Evolutionary conservation across 2,113 vertebrate genomes (phyloP).

Genomic region (Gambusia affinis): DNA sequence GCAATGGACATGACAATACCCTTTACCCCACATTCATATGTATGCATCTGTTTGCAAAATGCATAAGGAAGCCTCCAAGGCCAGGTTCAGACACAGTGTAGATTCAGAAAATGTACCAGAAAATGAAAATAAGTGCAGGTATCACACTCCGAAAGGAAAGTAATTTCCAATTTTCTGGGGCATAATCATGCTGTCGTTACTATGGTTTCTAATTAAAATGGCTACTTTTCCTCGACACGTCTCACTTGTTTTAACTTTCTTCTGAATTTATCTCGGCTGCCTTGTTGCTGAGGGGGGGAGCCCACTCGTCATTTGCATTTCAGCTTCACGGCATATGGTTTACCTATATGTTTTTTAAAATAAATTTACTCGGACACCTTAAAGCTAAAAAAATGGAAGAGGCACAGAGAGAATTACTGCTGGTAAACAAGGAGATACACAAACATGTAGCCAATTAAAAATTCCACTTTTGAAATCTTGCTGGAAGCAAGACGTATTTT

Average conservation of each 20-base stretch:
- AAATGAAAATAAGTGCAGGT: constrained; percentile 11
- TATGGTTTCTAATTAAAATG: neutral
- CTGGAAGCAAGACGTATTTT: neutral
- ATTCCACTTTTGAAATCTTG: neutral
- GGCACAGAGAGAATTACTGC: constrained; percentile 12
- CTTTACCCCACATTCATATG: constrained; percentile 62
- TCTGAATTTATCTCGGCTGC: constrained; percentile 2
- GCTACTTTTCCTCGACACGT: neutral
- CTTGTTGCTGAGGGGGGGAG: neutral
- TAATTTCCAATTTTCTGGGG: constrained; percentile 9
- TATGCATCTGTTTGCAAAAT: constrained; percentile 23
- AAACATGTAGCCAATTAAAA: constrained; percentile 13
- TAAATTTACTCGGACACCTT: constrained; percentile 5
- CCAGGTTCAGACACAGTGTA: constrained; percentile 3
- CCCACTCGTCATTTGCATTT: constrained; percentile 1
- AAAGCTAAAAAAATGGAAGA: constrained; percentile 23
- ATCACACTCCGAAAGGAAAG: neutral
- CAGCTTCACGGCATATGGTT: constrained; percentile 16
- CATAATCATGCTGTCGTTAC: neutral
- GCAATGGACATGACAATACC: neutral
- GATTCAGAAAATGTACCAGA: neutral
- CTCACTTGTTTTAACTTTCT: constrained; percentile 15
- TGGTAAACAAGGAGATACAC: neutral
- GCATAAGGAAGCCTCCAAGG: constrained; percentile 15
- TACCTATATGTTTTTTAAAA: constrained; percentile 17